A percentile compares a stretch with the other conserved stretches of the same genome.
phyloP scores from a whole-genome alignment of 2,888 invertebrate species.

The Dryobota labecula region DNA sequence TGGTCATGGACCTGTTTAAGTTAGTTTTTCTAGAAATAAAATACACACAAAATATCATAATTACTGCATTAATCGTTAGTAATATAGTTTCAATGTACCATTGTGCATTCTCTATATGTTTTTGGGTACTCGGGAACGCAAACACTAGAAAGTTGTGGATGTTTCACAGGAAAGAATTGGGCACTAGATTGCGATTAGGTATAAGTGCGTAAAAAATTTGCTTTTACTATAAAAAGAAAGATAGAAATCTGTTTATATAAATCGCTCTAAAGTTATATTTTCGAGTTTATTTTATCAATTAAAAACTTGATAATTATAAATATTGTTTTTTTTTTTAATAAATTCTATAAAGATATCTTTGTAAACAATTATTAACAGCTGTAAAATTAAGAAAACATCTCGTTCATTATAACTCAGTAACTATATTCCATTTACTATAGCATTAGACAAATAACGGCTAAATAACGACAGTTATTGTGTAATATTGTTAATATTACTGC shows the following conservation, averaged over 20 bases:
- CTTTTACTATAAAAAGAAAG: not conserved
- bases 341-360: not conserved
- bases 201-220: constrained; percentile 38
- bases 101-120: constrained; percentile 80
- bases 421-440: too few relatives aligned
- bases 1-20: constrained; percentile 77
- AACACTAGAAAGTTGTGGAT: constrained; percentile 81
- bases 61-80: constrained; percentile 54
- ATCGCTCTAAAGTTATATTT: constrained; percentile 7
- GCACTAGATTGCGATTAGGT: constrained; percentile 37
- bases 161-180: constrained; percentile 50
- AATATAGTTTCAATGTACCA: constrained; percentile 79
- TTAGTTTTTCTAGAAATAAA: constrained; percentile 68
- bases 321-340: not conserved
- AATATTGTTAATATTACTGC: too few relatives aligned
- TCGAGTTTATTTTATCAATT: not conserved
- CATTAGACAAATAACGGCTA: too few relatives aligned
- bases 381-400: not conserved
- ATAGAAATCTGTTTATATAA: not conserved
- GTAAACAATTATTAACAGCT: not conserved
- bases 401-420: not conserved
- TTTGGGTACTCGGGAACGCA: constrained; percentile 85
- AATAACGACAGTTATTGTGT: too few relatives aligned
- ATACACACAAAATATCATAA: constrained; percentile 49
- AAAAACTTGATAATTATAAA: not conserved